Base-by-base conservation (phyloP, 2,797 vertebrate genomes). In the Hyperoplus immaculatus region DNA sequence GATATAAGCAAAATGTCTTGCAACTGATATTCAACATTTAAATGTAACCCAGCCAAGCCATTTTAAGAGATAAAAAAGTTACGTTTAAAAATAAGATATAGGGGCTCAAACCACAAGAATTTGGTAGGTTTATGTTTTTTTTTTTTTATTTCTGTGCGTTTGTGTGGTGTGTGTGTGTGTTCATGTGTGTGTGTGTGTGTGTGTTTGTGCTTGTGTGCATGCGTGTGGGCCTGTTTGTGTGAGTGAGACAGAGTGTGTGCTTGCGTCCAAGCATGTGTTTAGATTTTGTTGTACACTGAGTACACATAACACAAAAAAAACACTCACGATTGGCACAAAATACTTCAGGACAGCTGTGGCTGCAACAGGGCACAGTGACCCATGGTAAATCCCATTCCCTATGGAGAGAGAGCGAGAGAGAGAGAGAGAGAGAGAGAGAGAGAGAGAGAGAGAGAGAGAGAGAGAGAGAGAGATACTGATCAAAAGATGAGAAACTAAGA, bases 301-400 rank as follows among this genome's bases (percentile, higher is more conserved):
- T 77, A 80, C 70, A 88, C 82, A 78, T 69, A 79, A 83, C 77
- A 80, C 56, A 76, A 83, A 92, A 88, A 83, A 82, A 65, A 83
- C 77, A 77, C 72, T 67, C 46, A 8, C 11, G 10, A 57, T 77
- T 60, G 73, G 69, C 77, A 90, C 86, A 87, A 81, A 89, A 76
- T 73, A 70, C 78, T 82, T 62, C 58, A 58, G 81, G 55, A 16
- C 10, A 8, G 74, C 75, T 86, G 60, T 83, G 89, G 87, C 71
- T 78, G 73, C 69, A 72, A 58, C 39, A 12, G 74, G 62, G 74
- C 69, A 47, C 51, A 2, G 42, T 87, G 84, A 91, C 88, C 86
- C 83, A 41, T 0, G 11, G 45, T 77, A 86, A 88, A 87, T 29
- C 29, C 29, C 29, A 29, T 29, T 87, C 85, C 75, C 75, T 61